Base-by-base conservation (phyloP, 1,140 invertebrate species). In the Scylla paramamosain region DNA sequence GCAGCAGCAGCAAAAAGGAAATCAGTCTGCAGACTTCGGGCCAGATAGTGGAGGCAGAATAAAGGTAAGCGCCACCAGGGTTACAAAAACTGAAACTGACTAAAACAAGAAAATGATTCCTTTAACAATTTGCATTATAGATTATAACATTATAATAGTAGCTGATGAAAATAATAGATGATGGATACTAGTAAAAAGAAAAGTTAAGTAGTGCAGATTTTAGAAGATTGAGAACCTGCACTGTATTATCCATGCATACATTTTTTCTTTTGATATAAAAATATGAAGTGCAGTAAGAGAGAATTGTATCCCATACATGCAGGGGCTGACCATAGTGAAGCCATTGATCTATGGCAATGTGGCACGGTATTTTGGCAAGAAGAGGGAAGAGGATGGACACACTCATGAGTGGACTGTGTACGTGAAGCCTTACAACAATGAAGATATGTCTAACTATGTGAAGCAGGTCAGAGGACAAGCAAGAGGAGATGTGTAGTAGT, bases 361-460 rank as follows among this genome's bases (percentile, higher is more conserved):
- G 94, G 99, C 99, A 0, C 97, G 98, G 95, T 99, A 99, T 97
- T 99, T 99, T 97, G 99, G 99, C 0, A 99, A 99, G 96, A 99
- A 99, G 97, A 97, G 99, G n/a, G 99, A 99, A 96, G 99, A 99
- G 97, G 99, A 99, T 97, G 99, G 99, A 0, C 99, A 99, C 96
- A 99, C 99, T 0, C 99, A 99, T 97, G 98, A 99, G 96, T 99
- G 99, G 99, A 99, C 99, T 28, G 99, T 99, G 3, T 99, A 99
- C 97, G 97, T 99, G 0, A 99, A 99, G 97, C 99, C 99, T 0
- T 99, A 99, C 96, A 97, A 97, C 20, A 99, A 99, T 96, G 98
- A 99, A 97, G 99, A 99, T 96, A 99, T 99, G 98, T 99, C 99
- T 0, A 97, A 97, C 0, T 99, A 99, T 97, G 98, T 99, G 0